Evolutionary conservation across 2,888 invertebrate genomes (phyloP).

Genomic region (Drosophila tanythrix): DNA sequence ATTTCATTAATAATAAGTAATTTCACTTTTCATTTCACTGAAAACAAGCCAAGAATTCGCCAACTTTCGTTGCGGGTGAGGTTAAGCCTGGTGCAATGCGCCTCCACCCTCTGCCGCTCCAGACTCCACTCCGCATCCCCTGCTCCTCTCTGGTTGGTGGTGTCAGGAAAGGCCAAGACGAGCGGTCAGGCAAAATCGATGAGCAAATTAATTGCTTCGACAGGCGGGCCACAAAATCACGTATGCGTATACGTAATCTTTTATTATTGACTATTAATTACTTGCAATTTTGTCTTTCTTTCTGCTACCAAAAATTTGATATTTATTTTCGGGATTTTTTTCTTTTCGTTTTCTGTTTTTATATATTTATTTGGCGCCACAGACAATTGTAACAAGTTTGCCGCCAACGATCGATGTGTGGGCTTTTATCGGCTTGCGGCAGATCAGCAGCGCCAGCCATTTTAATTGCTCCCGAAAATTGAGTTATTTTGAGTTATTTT

Average conservation of each 20-base stretch:
- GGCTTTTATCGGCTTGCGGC: slow-evolving; percentile 52
- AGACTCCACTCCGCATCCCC: neutral
- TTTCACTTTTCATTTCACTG: slow-evolving; percentile 79
- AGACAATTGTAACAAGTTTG: slow-evolving; percentile 62
- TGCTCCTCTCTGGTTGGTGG: neutral
- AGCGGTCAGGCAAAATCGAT: slow-evolving; percentile 57
- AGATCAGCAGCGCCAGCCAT: slow-evolving; percentile 64
- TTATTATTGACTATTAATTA: slow-evolving; percentile 74
- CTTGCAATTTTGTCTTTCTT: slow-evolving; percentile 56
- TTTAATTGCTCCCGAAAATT: slow-evolving; percentile 79
- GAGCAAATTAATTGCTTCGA: slow-evolving; percentile 70
- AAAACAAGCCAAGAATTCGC: slow-evolving; percentile 67
- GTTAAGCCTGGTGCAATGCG: slow-evolving; percentile 16
- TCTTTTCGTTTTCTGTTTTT: neutral
- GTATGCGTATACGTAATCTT: slow-evolving; percentile 75
- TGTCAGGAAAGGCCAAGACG: slow-evolving; percentile 36
- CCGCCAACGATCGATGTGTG: slow-evolving; percentile 59
- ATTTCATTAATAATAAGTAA: slow-evolving; percentile 80
- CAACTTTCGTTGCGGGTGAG: slow-evolving; percentile 77
- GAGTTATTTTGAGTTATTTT: slow-evolving; percentile 77
- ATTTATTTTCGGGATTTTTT: neutral
- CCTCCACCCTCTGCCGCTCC: slow-evolving; percentile 17
- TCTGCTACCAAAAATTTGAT: slow-evolving; percentile 10
- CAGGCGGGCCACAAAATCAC: slow-evolving; percentile 37
- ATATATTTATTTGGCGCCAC: slow-evolving; percentile 36